These are phyloP conservation scores for Hippasteria phrygiana DNA, from an alignment of 53 echinoderm and acorn worm genomes.

Conservation along the genomic window DNA sequence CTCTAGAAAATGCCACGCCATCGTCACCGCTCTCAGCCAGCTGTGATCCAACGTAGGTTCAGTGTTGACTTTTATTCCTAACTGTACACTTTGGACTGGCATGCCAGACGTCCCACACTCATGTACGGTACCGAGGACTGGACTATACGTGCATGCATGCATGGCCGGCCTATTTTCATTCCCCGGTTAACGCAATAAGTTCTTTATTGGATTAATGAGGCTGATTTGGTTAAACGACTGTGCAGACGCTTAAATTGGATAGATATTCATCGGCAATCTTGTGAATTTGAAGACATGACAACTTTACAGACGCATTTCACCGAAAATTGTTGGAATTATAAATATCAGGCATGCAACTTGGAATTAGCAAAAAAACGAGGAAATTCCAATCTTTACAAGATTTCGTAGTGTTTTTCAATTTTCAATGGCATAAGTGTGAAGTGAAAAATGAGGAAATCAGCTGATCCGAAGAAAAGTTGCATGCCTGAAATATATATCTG, in stretches of 20 bases:
- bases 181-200: constrained; percentile 8
- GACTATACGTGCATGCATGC: not conserved
- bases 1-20: constrained; percentile 10
- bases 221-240: constrained; percentile 9
- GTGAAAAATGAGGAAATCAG: too few species aligned
- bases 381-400: too few species aligned
- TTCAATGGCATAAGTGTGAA: too few species aligned
- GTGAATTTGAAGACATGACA: not conserved
- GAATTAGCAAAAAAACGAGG: too few species aligned
- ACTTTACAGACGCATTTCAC: not conserved
- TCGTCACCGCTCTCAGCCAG: not conserved
- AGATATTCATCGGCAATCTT: not conserved
- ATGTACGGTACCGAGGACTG: not conserved
- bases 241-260: not conserved
- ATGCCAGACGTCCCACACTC: not conserved
- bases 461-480: too few species aligned
- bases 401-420: too few species aligned
- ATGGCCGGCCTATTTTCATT: not conserved
- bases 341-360: too few species aligned
- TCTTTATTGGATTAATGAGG: constrained; percentile 27
- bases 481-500: too few species aligned
- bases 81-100: not conserved
- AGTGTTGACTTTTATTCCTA: constrained; percentile 1
- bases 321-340: too few species aligned
- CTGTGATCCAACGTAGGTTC: not conserved